Evolutionary conservation across 2,113 vertebrate species (phyloP).

Genomic region (Aspiorhynchus laticeps): DNA sequence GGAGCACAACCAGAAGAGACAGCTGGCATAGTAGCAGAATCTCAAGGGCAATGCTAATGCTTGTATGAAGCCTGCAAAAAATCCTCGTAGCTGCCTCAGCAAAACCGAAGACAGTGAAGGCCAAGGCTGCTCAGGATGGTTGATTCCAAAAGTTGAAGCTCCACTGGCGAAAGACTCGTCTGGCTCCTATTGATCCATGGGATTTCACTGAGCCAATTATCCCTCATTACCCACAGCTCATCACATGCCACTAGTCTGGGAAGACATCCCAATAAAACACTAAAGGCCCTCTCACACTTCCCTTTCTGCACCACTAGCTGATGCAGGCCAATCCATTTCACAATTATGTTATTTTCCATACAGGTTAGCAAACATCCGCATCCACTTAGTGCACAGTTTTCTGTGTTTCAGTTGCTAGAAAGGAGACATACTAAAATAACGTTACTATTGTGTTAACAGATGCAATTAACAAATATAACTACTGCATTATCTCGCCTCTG

Average conservation of each 20-base stretch:
- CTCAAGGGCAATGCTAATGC: neutral
- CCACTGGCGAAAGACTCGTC: conserved; percentile 27
- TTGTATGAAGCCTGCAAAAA: neutral
- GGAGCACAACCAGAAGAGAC: neutral
- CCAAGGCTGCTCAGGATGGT: neutral
- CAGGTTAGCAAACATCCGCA: conserved; percentile 22
- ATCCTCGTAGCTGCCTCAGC: neutral
- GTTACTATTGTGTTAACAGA: neutral
- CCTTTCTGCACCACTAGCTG: neutral
- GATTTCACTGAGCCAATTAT: conserved; percentile 55
- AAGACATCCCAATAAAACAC: conserved; percentile 39
- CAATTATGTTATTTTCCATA: conserved; percentile 20
- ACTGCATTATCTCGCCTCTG: conserved; percentile 14
- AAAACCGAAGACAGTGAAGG: neutral
- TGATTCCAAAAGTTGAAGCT: conserved; percentile 20
- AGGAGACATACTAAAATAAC: neutral
- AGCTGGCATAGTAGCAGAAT: neutral
- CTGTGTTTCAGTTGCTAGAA: neutral
- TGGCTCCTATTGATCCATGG: conserved; percentile 66
- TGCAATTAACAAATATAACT: neutral
- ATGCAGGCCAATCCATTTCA: conserved; percentile 10
- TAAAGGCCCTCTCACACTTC: neutral
- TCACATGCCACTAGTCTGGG: conserved; percentile 39
- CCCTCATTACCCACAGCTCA: conserved; percentile 55
- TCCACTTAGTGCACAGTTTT: conserved; percentile 9